These are phyloP conservation scores for Atethmia centrago DNA, from an alignment of 2,888 invertebrate species.

Conservation along the genomic window DNA sequence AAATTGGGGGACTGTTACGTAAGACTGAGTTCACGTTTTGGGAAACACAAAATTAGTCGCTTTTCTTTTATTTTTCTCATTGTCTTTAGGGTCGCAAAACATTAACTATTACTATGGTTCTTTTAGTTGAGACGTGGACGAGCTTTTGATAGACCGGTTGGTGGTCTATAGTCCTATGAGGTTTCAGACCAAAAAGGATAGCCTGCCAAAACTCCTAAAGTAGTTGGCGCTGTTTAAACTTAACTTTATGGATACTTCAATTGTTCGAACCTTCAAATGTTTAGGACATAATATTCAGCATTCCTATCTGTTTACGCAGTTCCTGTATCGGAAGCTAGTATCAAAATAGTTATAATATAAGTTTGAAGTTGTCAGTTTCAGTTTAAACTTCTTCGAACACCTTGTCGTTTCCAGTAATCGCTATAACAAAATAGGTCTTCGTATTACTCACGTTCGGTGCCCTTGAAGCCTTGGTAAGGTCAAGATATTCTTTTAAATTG, in stretches of 20 bases:
- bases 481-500: slow-evolving; percentile 35
- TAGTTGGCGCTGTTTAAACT: no score
- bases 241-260: slow-evolving; percentile 10
- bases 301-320: background rate
- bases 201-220: background rate
- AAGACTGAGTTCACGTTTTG: slow-evolving; percentile 32
- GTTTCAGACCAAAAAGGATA: background rate
- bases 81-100: slow-evolving; percentile 10
- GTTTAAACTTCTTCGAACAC: slow-evolving; percentile 1
- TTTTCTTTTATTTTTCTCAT: slow-evolving; percentile 26
- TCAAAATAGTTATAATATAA: slow-evolving; percentile 20
- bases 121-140: background rate
- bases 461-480: slow-evolving; percentile 46
- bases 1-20: slow-evolving; percentile 49
- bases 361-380: slow-evolving; percentile 8
- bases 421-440: slow-evolving; percentile 15
- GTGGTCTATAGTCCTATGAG: background rate
- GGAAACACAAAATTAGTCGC: slow-evolving; percentile 40
- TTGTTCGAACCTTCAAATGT: slow-evolving; percentile 5
- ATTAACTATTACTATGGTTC: slow-evolving; percentile 9
- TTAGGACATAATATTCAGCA: slow-evolving; percentile 5
- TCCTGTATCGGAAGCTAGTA: background rate
- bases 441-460: slow-evolving; percentile 26
- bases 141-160: slow-evolving; percentile 8
- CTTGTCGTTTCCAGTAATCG: slow-evolving; percentile 33